phyloP scores from a whole-genome alignment of 2,113 vertebrate species.

The Propithecus coquereli region DNA sequence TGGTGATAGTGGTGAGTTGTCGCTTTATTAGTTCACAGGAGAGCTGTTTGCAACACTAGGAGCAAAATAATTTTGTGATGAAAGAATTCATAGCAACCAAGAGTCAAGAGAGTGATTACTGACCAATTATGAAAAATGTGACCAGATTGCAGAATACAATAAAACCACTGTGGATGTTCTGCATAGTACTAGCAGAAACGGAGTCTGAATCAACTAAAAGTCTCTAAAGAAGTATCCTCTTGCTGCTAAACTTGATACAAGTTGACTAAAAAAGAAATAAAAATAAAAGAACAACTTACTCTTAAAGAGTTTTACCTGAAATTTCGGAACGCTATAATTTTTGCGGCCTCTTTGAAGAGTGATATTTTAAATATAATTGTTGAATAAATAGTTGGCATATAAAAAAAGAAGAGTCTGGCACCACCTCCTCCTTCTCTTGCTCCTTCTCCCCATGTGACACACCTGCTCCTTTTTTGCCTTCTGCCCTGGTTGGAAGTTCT shows the following conservation, averaged over 20 bases:
- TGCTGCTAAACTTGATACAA: background rate
- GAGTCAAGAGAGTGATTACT: constrained; percentile 94
- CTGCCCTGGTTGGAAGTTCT: too few relatives aligned
- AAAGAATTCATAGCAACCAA: constrained; percentile 98
- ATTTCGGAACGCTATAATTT: constrained; percentile 23
- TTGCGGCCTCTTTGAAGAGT: constrained; percentile 8
- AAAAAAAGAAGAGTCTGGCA: background rate
- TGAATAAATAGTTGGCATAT: constrained; percentile 50
- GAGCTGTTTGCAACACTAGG: constrained; percentile 87
- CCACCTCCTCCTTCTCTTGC: too few relatives aligned
- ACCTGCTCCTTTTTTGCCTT: too few relatives aligned
- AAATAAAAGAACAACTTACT: background rate
- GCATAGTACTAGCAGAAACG: constrained; percentile 86
- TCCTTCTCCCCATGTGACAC: too few relatives aligned
- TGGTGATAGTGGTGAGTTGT: too few relatives aligned
- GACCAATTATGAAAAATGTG: constrained; percentile 87
- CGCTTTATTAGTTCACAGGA: too few relatives aligned
- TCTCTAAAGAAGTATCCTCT: constrained; percentile 7
- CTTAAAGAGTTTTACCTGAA: constrained; percentile 31
- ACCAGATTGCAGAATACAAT: constrained; percentile 90
- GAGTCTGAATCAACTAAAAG: constrained; percentile 63
- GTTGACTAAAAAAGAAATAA: background rate
- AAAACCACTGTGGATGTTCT: constrained; percentile 88
- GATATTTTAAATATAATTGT: constrained; percentile 36
- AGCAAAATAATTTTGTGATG: constrained; percentile 99